A percentile compares a stretch with the other conserved stretches of the same genome.
Conservation (phyloP, 2,888 invertebrate genomes). For the Scaptomyza flava region DNA sequence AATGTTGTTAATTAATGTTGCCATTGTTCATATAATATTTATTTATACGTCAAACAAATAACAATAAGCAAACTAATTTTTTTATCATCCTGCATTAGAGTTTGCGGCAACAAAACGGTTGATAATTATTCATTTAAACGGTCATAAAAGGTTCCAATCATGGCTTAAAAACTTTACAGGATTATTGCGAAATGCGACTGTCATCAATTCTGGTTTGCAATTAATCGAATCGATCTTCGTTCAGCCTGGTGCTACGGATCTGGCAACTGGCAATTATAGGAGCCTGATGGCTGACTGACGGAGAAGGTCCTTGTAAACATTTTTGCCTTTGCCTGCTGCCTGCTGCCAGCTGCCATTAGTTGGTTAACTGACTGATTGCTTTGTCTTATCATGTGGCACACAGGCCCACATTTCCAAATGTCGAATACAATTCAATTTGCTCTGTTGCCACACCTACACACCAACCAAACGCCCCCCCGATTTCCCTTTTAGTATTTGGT, state of each 20-base stretch:
- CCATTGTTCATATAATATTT: constrained; percentile 5
- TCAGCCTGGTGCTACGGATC: constrained; percentile 18
- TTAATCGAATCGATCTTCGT: constrained; percentile 52
- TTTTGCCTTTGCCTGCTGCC: constrained; percentile 26
- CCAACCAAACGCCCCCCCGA: neutral
- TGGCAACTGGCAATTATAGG: constrained; percentile 58
- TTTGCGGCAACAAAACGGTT: neutral
- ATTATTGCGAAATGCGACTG: constrained; percentile 15
- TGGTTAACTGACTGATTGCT: constrained; percentile 74
- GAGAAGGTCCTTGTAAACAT: constrained; percentile 37
- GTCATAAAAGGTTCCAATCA: neutral
- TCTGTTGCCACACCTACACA: constrained; percentile 62
- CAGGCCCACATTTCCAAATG: constrained; percentile 27
- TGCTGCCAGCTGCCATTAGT: constrained; percentile 46
- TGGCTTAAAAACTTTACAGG: neutral
- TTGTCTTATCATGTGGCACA: constrained; percentile 68
- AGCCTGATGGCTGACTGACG: constrained; percentile 5
- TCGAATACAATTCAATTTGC: constrained; percentile 75
- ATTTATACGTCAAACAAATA: neutral
- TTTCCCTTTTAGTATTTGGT: constrained; percentile 30
- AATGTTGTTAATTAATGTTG: constrained; percentile 8
- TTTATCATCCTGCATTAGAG: neutral
- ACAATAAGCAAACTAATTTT: neutral
- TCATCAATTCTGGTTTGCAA: constrained; percentile 34
- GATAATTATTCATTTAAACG: neutral